Percentiles rank a stretch among this genome's conserved stretches.
phyloP scores from a whole-genome alignment of 2,113 vertebrate species.

The Aegypius monachus region DNA sequence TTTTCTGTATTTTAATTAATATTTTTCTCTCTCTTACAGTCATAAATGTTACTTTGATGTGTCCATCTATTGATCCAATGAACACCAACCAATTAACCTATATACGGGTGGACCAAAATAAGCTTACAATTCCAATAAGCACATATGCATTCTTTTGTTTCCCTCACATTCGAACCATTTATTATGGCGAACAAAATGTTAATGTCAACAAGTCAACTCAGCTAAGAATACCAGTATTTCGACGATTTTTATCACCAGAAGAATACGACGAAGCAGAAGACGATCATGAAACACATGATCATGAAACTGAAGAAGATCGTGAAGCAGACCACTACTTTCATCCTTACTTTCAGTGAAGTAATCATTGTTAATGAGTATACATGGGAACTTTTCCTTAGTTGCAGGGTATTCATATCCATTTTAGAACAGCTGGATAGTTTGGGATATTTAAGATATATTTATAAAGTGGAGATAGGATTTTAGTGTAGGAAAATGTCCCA shows the following conservation, averaged over 20 bases:
- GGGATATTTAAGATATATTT: neutral
- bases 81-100: constrained; percentile 77
- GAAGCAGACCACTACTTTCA: constrained; percentile 42
- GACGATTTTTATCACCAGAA: constrained; percentile 63
- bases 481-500: neutral
- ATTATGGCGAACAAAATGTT: constrained; percentile 79
- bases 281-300: neutral
- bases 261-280: constrained; percentile 64
- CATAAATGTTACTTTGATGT: constrained; percentile 81
- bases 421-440: neutral
- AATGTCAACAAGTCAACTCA: constrained; percentile 32
- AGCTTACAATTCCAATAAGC: constrained; percentile 74
- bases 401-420: neutral
- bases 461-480: neutral
- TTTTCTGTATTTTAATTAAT: neutral
- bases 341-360: constrained; percentile 60
- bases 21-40: constrained; percentile 65
- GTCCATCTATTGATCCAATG: constrained; percentile 69
- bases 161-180: constrained; percentile 77
- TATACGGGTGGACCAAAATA: constrained; percentile 80
- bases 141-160: constrained; percentile 77
- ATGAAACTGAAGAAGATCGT: constrained; percentile 27
- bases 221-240: constrained; percentile 65
- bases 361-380: neutral
- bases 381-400: neutral